Evolutionary conservation across 2,113 vertebrate genomes (phyloP).

Genomic region (Uria aalge): DNA sequence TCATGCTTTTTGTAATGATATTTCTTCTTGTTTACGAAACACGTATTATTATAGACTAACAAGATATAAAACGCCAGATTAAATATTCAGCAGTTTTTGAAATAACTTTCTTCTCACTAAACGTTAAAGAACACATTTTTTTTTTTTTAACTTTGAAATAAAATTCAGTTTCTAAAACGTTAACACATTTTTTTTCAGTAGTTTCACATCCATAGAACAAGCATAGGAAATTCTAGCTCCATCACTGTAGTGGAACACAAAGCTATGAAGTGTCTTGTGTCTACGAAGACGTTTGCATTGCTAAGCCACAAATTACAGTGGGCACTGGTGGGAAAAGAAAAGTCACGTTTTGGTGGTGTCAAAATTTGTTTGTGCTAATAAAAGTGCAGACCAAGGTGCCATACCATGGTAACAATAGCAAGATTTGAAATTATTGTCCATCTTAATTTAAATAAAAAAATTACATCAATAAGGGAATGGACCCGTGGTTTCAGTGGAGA

Average conservation of each 20-base stretch:
- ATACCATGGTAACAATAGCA: neutral
- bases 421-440: neutral
- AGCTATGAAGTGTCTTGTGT: neutral
- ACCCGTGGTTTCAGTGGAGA: neutral
- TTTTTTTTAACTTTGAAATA: neutral
- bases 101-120: neutral
- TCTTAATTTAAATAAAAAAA: neutral
- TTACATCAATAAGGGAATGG: neutral
- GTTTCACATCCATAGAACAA: neutral
- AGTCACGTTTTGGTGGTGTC: neutral
- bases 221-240: neutral
- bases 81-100: constrained; percentile 7
- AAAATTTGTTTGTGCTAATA: neutral
- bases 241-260: neutral
- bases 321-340: neutral
- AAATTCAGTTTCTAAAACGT: constrained; percentile 19
- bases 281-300: neutral
- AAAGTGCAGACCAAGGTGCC: neutral
- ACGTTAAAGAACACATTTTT: neutral
- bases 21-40: neutral
- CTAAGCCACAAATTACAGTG: neutral
- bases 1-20: neutral
- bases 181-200: neutral
- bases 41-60: neutral
- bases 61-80: constrained; percentile 10